Conservation (phyloP, 2,113 vertebrate species). For the Gopherus flavomarginatus region DNA sequence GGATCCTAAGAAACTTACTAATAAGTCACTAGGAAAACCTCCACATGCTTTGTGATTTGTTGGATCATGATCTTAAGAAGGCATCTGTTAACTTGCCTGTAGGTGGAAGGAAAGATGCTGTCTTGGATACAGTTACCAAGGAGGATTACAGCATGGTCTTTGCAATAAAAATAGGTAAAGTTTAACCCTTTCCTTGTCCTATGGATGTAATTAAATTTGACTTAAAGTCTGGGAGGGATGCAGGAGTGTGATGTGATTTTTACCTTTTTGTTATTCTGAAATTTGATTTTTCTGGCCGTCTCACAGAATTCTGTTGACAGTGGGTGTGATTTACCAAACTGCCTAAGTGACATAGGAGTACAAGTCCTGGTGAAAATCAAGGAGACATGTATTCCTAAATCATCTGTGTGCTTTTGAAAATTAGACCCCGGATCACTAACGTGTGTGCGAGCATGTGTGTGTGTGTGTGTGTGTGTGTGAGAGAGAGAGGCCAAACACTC, state of each 20-base stretch:
- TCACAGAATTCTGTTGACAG: background rate
- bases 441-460: background rate
- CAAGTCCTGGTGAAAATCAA: background rate
- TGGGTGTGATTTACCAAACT: background rate
- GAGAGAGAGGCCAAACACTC: background rate
- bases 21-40: background rate
- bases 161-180: slow-evolving; percentile 45
- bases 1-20: background rate
- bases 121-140: slow-evolving; percentile 47
- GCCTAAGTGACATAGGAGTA: background rate
- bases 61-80: background rate
- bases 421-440: background rate
- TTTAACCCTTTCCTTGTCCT: slow-evolving; percentile 61
- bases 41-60: background rate
- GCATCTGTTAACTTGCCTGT: slow-evolving; percentile 41
- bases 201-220: slow-evolving; percentile 34
- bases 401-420: background rate
- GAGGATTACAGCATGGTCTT: slow-evolving; percentile 51
- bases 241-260: slow-evolving; percentile 46
- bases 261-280: background rate
- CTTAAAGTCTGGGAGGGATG: slow-evolving; percentile 5
- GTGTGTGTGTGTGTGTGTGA: background rate
- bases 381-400: background rate
- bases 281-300: background rate
- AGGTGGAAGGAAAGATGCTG: slow-evolving; percentile 15